phyloP scores from a whole-genome alignment of 1,140 invertebrate species.

The Spodoptera litura region DNA sequence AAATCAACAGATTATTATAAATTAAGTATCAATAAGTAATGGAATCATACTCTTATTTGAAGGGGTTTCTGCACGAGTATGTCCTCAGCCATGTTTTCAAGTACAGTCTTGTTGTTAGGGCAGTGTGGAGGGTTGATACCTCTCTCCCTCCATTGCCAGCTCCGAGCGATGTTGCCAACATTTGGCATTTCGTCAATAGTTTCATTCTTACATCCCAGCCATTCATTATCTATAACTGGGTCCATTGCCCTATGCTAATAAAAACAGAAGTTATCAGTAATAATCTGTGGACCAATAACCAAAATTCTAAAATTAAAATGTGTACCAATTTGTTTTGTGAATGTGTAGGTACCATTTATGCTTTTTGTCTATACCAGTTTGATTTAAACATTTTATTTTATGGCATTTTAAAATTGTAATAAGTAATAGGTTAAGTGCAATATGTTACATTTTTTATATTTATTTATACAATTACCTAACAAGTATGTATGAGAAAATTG shows the following conservation, averaged over 20 bases:
- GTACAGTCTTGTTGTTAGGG: constrained; percentile 73
- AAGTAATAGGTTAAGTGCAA: no score
- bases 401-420: no score
- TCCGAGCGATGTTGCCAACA: constrained; percentile 74
- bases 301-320: no score
- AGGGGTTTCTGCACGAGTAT: constrained; percentile 79
- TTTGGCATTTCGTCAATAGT: constrained; percentile 69
- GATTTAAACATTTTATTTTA: no score
- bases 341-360: no score
- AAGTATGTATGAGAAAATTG: no score
- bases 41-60: constrained; percentile 74
- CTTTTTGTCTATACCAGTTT: no score
- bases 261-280: not conserved
- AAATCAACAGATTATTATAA: not conserved
- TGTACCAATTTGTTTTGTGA: no score
- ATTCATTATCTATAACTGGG: constrained; percentile 76
- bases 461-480: no score
- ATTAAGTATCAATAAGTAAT: not conserved
- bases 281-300: no score
- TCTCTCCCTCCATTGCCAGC: constrained; percentile 78
- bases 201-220: constrained; percentile 76
- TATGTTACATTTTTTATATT: no score
- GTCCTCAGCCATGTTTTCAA: constrained; percentile 81
- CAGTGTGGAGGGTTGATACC: constrained; percentile 72
- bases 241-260: constrained; percentile 69